These are phyloP conservation scores for Apamea monoglypha DNA, from an alignment of 2,888 invertebrate genomes.

Conservation along the genomic window DNA sequence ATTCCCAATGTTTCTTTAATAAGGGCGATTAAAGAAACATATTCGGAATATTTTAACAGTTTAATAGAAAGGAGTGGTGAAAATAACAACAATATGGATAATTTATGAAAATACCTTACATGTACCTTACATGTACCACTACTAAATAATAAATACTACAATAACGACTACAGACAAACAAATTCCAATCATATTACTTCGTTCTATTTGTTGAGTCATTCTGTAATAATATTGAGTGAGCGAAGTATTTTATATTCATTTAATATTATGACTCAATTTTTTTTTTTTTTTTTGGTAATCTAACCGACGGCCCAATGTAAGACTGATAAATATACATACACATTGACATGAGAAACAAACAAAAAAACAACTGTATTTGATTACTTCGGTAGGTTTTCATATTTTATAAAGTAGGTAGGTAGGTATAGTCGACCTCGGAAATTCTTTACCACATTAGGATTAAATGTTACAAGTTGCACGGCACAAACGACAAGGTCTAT, in stretches of 20 bases:
- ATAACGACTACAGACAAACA: slow-evolving; percentile 39
- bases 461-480: not conserved
- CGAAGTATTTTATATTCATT: not conserved
- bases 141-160: slow-evolving; percentile 29
- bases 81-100: slow-evolving; percentile 24
- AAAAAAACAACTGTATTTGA: not conserved
- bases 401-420: not conserved
- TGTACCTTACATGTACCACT: not conserved
- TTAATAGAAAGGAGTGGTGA: slow-evolving; percentile 2
- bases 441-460: not conserved
- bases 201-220: not conserved
- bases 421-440: not conserved
- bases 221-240: slow-evolving; percentile 1
- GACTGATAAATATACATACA: not conserved
- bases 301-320: not conserved
- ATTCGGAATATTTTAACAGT: not conserved
- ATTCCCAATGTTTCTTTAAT: not conserved
- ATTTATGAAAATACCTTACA: slow-evolving; percentile 23
- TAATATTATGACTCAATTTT: not conserved
- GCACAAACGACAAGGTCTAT: not conserved
- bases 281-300: not conserved
- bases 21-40: too few species aligned
- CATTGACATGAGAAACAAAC: not conserved
- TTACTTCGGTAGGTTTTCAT: not conserved
- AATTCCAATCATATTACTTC: slow-evolving; percentile 38